Evolutionary conservation across 2,797 vertebrate species (phyloP).

Genomic region (Dendrocincla fuliginosa): DNA sequence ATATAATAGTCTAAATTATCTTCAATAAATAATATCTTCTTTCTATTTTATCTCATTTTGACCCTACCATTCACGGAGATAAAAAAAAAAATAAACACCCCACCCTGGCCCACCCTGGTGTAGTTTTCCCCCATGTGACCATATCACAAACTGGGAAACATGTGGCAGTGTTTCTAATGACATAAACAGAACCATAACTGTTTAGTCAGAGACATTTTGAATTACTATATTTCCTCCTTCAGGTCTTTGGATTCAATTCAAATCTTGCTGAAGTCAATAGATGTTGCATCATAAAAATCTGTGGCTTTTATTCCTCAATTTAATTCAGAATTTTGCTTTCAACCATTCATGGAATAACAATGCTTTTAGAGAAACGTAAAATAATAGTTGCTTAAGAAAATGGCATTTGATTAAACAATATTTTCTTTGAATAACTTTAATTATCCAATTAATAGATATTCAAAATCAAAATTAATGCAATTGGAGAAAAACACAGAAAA

Average conservation of each 20-base stretch:
- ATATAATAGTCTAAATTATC: background rate
- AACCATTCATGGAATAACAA: background rate
- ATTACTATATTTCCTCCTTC: background rate
- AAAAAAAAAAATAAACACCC: rapidly evolving
- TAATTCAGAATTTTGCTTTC: background rate
- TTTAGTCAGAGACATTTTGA: slow-evolving; percentile 23
- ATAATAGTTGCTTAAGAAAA: background rate
- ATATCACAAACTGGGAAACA: background rate
- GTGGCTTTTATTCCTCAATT: background rate
- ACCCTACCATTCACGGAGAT: background rate
- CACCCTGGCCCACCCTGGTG: background rate
- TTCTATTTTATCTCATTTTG: background rate
- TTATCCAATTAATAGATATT: slow-evolving; percentile 12
- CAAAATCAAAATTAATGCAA: background rate
- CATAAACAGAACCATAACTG: slow-evolving; percentile 18
- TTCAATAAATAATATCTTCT: background rate
- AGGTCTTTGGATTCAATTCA: background rate
- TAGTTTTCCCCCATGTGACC: background rate
- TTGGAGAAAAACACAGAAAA: background rate
- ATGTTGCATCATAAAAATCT: background rate
- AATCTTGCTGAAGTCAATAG: background rate
- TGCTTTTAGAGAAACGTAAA: background rate
- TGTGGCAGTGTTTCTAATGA: slow-evolving; percentile 8
- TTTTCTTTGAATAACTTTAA: background rate
- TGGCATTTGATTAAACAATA: background rate